Conservation (phyloP, 2,888 invertebrate species). For the Troides aeacus region DNA sequence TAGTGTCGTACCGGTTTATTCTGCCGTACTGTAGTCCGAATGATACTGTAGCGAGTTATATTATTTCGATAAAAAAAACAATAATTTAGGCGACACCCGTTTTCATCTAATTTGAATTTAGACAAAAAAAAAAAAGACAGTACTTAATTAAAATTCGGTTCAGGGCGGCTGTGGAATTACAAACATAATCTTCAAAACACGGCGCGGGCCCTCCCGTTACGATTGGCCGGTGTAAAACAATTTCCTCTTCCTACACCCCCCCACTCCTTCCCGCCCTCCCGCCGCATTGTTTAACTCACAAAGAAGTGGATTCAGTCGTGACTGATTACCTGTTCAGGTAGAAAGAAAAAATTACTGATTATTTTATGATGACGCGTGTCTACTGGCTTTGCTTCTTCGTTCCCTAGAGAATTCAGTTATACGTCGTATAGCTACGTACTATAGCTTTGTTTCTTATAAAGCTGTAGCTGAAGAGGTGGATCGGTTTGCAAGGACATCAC, state of each 20-base stretch:
- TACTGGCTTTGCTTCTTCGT: slow-evolving; percentile 2
- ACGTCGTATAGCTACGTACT: too few species aligned
- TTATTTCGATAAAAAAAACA: too few species aligned
- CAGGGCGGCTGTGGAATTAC: slow-evolving; percentile 9
- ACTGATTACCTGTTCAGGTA: slow-evolving; percentile 21
- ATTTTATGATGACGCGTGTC: not conserved
- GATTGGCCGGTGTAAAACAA: slow-evolving; percentile 21
- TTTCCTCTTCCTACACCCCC: not conserved
- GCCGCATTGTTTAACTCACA: slow-evolving; percentile 21
- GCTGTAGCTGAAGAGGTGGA: too few species aligned
- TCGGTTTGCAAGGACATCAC: too few species aligned
- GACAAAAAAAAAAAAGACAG: slow-evolving; percentile 4
- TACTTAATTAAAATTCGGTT: slow-evolving; percentile 11
- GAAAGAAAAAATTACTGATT: slow-evolving; percentile 15
- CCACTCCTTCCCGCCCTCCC: not conserved
- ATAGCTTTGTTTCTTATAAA: too few species aligned
- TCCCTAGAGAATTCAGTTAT: not conserved
- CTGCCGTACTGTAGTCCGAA: too few species aligned
- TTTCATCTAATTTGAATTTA: too few species aligned
- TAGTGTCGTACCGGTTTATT: too few species aligned
- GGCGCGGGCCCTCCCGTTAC: slow-evolving; percentile 5
- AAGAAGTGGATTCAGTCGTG: slow-evolving; percentile 12
- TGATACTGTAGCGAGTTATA: too few species aligned
- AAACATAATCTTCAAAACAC: slow-evolving; percentile 18
- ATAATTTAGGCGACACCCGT: too few species aligned